Evolutionary conservation across 2,113 vertebrate genomes (phyloP), one percentile per base, ranked within the genome.

Genomic region (Amblyornis subalaris): DNA sequence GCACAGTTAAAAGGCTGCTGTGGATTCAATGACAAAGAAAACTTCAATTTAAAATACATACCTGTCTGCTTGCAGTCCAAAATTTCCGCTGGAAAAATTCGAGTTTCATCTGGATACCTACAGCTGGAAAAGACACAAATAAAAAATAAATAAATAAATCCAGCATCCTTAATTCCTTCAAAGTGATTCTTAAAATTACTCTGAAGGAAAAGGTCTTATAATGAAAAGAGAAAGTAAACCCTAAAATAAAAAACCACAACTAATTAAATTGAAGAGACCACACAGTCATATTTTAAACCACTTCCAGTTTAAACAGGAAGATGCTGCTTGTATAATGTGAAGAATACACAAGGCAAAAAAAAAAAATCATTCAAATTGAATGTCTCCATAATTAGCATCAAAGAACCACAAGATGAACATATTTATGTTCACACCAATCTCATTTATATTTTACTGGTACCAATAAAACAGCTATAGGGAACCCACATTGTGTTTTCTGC

Each of bases 41-140:
- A 35, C 22, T n/a, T 61, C 28, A 28, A 60, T 75, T 89, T 88
- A n/a, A 79, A 89, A 77, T 70, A 78, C 69, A 78, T 97, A 99
- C 99, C 99, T 99, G 99, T 99, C 99, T 97, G 97, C 99, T 99
- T 88, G 99, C 99, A 35, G 99, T 99, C 99, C 99, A 99, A 95
- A 99, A 99, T 96, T 99, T 99, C 96, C 98, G 98, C 96, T 99
- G 99, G 97, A 99, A 99, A 97, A 99, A 99, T 88, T 99, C 99
- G 83, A 99, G 98, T 96, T 99, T 99, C 99, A 99, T 99, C 97
- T 99, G 99, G 95, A 99, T 99, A 83, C 99, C 99, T 90, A 99
- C 99, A 98, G 99, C 99, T 99, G 96, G 89, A 96, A 98, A 82
- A 98, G 44, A 98, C 44, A 95, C 64, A 96, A 93, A 97, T 61